phyloP scores from a whole-genome alignment of 2,888 invertebrate genomes.

The Melanophora roralis region DNA sequence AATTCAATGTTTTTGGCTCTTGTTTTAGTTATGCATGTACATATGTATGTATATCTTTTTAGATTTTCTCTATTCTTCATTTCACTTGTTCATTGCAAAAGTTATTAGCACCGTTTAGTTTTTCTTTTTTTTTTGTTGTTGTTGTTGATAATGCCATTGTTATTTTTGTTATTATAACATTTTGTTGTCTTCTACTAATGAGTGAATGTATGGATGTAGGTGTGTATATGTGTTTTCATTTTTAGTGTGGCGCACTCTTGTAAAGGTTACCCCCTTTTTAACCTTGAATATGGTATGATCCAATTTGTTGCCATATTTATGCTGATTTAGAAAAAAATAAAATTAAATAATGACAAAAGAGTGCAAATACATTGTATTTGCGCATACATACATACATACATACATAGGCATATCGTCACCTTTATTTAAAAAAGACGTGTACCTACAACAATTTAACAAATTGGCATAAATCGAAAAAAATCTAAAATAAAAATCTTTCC shows the following conservation, averaged over 20 bases:
- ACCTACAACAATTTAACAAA: no score
- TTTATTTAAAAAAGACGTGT: conserved; percentile 39
- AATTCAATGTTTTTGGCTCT: conserved; percentile 50
- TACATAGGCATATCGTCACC: conserved; percentile 24
- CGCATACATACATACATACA: background rate
- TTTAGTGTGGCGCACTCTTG: conserved; percentile 8
- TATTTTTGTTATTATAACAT: conserved; percentile 27
- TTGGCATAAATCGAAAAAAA: no score
- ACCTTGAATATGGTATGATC: conserved; percentile 63
- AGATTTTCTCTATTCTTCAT: background rate
- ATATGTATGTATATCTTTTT: no score
- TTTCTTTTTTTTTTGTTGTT: background rate
- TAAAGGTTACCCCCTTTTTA: conserved; percentile 59
- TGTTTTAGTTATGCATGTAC: conserved; percentile 24
- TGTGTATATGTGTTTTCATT: background rate
- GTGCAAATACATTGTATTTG: background rate
- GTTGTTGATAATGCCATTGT: background rate
- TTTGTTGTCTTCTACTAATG: conserved; percentile 5
- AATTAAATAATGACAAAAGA: conserved; percentile 7
- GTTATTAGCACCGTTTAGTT: conserved; percentile 41
- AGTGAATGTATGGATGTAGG: background rate
- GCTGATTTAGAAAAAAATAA: conserved; percentile 47
- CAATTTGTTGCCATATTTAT: conserved; percentile 59
- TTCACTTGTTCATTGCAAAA: conserved; percentile 22
- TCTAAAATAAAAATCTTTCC: no score